Evolutionary conservation across 2,113 vertebrate species (phyloP).

Genomic region (Seriola rivoliana): DNA sequence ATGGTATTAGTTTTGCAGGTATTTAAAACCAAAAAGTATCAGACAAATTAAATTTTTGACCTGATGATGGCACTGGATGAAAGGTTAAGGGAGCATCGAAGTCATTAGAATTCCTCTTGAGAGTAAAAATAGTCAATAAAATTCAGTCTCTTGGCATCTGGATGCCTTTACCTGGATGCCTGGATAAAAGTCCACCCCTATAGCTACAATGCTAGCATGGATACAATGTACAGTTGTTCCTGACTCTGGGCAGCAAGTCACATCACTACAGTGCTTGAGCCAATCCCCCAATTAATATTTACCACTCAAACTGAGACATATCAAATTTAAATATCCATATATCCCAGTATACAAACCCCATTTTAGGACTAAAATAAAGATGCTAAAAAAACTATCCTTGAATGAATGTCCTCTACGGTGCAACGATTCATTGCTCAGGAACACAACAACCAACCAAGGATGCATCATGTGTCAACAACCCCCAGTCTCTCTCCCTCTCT

Average conservation of each 20-base stretch:
- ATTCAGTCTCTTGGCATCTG: no score
- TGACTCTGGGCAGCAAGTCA: background rate
- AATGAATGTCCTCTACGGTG: slow-evolving; percentile 35
- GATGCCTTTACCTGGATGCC: no score
- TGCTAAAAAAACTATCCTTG: slow-evolving; percentile 12
- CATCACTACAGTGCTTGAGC: background rate
- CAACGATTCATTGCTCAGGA: slow-evolving; percentile 38
- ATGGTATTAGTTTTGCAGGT: no score
- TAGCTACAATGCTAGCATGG: no score
- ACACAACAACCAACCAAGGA: slow-evolving; percentile 41
- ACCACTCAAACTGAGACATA: background rate
- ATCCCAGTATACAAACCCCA: background rate
- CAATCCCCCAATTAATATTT: background rate
- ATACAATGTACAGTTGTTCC: background rate
- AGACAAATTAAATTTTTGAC: no score
- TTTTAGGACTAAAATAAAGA: slow-evolving; percentile 7
- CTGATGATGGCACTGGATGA: no score
- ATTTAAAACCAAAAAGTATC: no score
- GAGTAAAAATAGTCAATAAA: no score
- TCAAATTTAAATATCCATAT: background rate
- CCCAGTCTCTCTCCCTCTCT: slow-evolving; percentile 15
- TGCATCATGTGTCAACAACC: slow-evolving; percentile 64
- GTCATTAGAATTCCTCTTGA: no score
- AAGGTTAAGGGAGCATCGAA: no score
- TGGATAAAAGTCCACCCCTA: no score